A percentile compares a stretch with the other conserved stretches of the same genome.
These are phyloP conservation scores for Fundulus diaphanus DNA, from an alignment of 2,797 vertebrate species.

Conservation along the genomic window DNA sequence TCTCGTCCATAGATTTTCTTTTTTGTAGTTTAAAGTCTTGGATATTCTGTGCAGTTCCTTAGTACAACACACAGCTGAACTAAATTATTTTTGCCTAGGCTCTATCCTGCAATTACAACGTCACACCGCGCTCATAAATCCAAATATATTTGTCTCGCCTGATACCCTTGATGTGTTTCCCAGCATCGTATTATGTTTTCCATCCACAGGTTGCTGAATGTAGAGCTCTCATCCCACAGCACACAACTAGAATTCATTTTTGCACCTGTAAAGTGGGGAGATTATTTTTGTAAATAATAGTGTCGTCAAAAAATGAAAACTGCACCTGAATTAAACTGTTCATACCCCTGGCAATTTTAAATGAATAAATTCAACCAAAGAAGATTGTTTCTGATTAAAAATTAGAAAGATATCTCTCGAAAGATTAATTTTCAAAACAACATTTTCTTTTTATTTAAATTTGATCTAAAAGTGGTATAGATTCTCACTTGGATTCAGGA, in stretches of 20 bases:
- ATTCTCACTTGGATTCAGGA: neutral
- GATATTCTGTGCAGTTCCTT: neutral
- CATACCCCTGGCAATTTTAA: too few species aligned
- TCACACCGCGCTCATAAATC: constrained; percentile 53
- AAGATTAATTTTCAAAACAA: neutral
- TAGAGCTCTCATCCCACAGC: constrained; percentile 32
- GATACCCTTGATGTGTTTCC: constrained; percentile 56
- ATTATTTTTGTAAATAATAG: neutral
- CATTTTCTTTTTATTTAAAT: neutral
- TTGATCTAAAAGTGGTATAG: neutral
- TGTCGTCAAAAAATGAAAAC: too few species aligned
- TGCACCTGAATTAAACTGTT: neutral
- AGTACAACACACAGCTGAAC: constrained; percentile 7
- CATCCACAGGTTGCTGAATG: neutral
- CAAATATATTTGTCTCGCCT: constrained; percentile 1
- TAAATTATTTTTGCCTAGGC: constrained; percentile 43
- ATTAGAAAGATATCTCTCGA: neutral
- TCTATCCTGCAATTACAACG: constrained; percentile 53
- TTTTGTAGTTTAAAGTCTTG: neutral
- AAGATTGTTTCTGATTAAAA: neutral
- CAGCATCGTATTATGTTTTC: constrained; percentile 46
- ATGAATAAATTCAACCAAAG: neutral
- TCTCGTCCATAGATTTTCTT: neutral
- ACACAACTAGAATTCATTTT: neutral
- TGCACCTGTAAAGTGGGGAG: neutral